Evolutionary conservation across 2,888 invertebrate species (phyloP), one percentile per base, ranked within the genome.

Genomic region (Macaria liturata): DNA sequence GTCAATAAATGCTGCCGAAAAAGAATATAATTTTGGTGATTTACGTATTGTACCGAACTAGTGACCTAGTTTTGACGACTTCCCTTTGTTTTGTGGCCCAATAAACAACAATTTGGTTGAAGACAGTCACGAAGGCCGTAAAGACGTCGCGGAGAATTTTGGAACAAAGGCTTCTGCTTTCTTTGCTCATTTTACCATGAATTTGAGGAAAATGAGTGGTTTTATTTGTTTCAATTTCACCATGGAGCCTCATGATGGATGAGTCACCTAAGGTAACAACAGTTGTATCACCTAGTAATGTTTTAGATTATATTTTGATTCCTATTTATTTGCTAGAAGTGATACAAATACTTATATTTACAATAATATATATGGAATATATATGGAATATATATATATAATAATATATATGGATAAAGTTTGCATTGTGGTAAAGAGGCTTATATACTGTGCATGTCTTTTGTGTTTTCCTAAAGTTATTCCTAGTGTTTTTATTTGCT

Each of bases 191-290:
- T 49, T 46, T 31, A 31, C 30, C 37, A 8, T 47, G 32, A 70
- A 59, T 64, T 72, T 72, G 62, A 59, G 45, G 54, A 55, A 64
- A 59, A 64, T 50, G 58, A 44, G 51, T 37, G 54, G n/a, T 59
- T 51, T 20, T 34, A 51, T 46, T 54, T 48, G 31, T 31, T 57
- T 7, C 39, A 3, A n/a, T n/a, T 32, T 45, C 31, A 47, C 45
- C 43, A 57, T 39, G 59, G 46, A 59, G 81, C 75, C 63, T 80
- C 82, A 84, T 67, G 52, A 87, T 87, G 86, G 79, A 76, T 70
- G 76, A 71, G 54, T 74, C 57, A 52, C 44, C 50, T 20, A 74
- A 68, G 70, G 76, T 76, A 72, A 37, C 7, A 4, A 37, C 34
- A 37, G 2, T 37, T 37, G 34, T 7, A 37, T 20, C 20, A 20